Percentiles rank a stretch among this genome's conserved stretches.
phyloP scores from a whole-genome alignment of 53 echinoderm and acorn worm species.

The Holothuria scabra region DNA sequence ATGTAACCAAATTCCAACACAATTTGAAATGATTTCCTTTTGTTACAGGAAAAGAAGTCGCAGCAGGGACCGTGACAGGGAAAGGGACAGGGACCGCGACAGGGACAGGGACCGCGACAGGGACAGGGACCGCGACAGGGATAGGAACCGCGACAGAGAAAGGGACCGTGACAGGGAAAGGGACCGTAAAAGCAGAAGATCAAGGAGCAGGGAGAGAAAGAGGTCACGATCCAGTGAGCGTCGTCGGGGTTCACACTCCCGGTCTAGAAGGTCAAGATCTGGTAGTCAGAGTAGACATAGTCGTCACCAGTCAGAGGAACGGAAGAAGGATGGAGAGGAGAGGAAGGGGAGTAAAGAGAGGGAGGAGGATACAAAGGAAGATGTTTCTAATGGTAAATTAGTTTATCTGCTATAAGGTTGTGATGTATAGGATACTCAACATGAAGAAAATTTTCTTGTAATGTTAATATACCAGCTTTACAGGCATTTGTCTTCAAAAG shows the following conservation, averaged over 20 bases:
- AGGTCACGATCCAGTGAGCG: constrained; percentile 65
- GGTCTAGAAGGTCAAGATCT: constrained; percentile 47
- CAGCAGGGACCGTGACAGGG: constrained; percentile 42
- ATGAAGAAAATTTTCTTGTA: no score
- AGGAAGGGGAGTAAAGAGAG: constrained; percentile 26
- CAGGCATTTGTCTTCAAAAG: no score
- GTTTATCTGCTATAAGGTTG: no score
- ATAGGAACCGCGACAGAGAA: constrained; percentile 23
- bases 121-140: constrained; percentile 18
- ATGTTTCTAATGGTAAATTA: constrained; percentile 18
- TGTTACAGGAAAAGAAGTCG: constrained; percentile 32
- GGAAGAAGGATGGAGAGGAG: constrained; percentile 40
- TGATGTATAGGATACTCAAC: no score
- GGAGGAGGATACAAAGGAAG: neutral
- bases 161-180: constrained; percentile 53
- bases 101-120: constrained; percentile 65
- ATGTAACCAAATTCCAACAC: no score
- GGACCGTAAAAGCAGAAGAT: constrained; percentile 64
- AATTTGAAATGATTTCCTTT: no score
- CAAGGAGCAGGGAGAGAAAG: constrained; percentile 65
- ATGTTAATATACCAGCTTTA: no score
- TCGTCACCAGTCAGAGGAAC: constrained; percentile 50
- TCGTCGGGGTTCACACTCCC: constrained; percentile 18
- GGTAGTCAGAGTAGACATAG: constrained; percentile 22
- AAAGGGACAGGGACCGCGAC: constrained; percentile 58